Evolutionary conservation across 1,140 invertebrate species (phyloP).

Genomic region (Hypothenemus hampei): DNA sequence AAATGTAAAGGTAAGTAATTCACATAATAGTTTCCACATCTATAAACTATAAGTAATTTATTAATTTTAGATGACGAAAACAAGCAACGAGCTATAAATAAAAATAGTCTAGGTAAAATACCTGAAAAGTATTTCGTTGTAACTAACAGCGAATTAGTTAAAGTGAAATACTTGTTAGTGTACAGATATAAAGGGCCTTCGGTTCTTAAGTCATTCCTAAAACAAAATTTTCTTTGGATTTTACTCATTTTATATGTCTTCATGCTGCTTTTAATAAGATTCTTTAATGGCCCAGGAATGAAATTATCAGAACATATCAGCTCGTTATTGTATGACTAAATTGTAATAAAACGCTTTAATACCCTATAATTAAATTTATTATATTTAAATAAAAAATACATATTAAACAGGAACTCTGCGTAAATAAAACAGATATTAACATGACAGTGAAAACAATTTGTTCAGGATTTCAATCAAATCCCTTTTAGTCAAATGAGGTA

Average conservation of each 20-base stretch:
- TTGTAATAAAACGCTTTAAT: too few relatives aligned
- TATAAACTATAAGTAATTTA: neutral
- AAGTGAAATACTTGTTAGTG: slow-evolving; percentile 71
- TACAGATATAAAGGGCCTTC: slow-evolving; percentile 53
- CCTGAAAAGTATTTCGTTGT: slow-evolving; percentile 71
- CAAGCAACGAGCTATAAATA: slow-evolving; percentile 42
- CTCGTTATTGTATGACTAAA: too few relatives aligned
- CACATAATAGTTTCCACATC: neutral
- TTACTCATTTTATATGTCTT: slow-evolving; percentile 25
- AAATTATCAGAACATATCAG: too few relatives aligned
- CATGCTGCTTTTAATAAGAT: slow-evolving; percentile 26
- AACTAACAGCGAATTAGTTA: slow-evolving; percentile 68
- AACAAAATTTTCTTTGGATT: slow-evolving; percentile 25
- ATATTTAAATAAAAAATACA: too few relatives aligned
- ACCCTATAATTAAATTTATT: too few relatives aligned
- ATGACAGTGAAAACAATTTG: too few relatives aligned
- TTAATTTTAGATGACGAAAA: slow-evolving; percentile 39
- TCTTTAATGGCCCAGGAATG: slow-evolving; percentile 20
- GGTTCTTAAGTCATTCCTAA: slow-evolving; percentile 19
- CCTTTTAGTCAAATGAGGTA: too few relatives aligned
- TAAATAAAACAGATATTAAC: too few relatives aligned
- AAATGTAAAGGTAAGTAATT: slow-evolving; percentile 43
- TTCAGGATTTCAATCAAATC: too few relatives aligned
- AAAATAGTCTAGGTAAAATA: slow-evolving; percentile 52
- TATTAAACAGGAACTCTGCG: too few relatives aligned